Base-by-base conservation (phyloP, 53 echinoderm and acorn worm genomes). In the Holothuria leucospilota region DNA sequence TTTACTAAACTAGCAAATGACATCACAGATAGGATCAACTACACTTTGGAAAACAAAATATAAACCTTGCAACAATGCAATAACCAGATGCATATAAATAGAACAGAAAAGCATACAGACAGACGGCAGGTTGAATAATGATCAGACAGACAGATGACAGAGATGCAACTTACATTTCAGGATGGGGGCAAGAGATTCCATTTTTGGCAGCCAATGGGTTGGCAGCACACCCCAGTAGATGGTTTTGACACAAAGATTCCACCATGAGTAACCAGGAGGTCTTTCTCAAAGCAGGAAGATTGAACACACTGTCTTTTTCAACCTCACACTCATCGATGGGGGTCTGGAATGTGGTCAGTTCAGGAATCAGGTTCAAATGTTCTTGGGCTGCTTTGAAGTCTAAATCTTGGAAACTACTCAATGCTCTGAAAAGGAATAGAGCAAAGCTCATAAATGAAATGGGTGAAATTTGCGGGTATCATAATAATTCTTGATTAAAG, bases 321-420 rank as follows among this genome's bases (percentile, higher is more conserved):
- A 83, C 85, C 59, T 96, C 94, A 60, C 59, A 62, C 14, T 60
- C 38, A 12, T 39, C 26, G 25, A 66, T 16, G 39, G 65, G 51
- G 13, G 21, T 66, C 65, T 67, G 84, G 63, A 66, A 51, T n/a
- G 86, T 67, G 18, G 96, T 90, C 86, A 94, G 88, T 73, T 93
- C 95, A n/a, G 97, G 97, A 65, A 96, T 78, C 68, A 95, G 85
- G 88, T 93, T 88, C 60, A 96, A 80, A 23, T 96, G 95, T 75
- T 79, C 63, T 34, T 90, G 60, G n/a, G 93, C 93, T 27, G 73
- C 15, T 28, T 83, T 74, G 86, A 93, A 95, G 60, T 95, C 93
- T 26, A 71, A 68, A 51, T 95, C 90, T 42, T 93, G 89, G 79
- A 95, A 95, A 68, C 89, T 87, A 62, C 84, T 51, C 13, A 96